Evolutionary conservation across 2,797 vertebrate species (phyloP).

Genomic region (Nothura maculosa): DNA sequence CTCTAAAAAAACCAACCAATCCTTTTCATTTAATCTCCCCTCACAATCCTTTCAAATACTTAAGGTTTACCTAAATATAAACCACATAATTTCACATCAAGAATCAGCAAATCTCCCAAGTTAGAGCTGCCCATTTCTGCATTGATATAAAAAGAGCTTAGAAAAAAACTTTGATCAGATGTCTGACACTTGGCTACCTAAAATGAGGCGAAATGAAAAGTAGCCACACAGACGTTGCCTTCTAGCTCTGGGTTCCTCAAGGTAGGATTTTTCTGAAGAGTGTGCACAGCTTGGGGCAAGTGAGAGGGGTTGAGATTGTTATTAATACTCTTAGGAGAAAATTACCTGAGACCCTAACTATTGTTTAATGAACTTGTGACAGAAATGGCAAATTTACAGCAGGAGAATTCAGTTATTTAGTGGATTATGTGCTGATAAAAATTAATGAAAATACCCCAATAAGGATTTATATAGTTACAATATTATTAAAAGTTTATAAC

Average conservation of each 20-base stretch:
- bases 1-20: neutral
- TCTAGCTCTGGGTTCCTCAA: neutral
- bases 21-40: fast-evolving
- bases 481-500: conserved; percentile 55
- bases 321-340: neutral
- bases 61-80: neutral
- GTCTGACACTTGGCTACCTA: neutral
- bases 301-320: neutral
- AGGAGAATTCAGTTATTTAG: conserved; percentile 16
- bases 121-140: neutral
- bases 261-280: neutral
- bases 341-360: neutral
- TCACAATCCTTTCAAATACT: neutral
- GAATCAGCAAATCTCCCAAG: neutral
- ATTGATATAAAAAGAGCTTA: neutral
- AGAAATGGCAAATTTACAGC: conserved; percentile 3
- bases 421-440: conserved; percentile 24
- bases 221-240: neutral
- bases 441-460: neutral
- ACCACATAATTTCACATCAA: neutral
- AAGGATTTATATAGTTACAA: conserved; percentile 41
- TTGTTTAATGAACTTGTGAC: neutral
- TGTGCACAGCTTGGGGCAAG: neutral
- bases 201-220: neutral
- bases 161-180: neutral